phyloP scores from a whole-genome alignment of 2,113 vertebrate genomes.

The Acrocephalus kingi region DNA sequence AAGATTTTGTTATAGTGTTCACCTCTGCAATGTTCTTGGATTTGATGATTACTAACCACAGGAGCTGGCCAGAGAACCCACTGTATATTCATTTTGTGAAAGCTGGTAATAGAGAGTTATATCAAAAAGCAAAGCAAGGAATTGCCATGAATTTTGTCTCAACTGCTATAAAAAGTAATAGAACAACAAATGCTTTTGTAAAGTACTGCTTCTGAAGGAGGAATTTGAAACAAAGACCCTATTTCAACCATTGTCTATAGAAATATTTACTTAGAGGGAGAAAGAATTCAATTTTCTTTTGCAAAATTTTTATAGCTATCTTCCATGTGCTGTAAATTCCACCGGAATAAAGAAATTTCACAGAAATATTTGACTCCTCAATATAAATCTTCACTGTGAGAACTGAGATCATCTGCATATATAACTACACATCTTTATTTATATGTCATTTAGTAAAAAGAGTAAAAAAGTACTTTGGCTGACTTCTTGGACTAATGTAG shows the following conservation, averaged over 20 bases:
- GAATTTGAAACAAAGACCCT: rapidly evolving
- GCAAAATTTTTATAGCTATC: background rate
- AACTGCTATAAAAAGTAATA: background rate
- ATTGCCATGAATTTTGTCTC: background rate
- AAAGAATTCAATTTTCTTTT: background rate
- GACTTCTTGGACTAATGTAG: background rate
- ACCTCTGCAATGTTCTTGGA: background rate
- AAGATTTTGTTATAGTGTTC: background rate
- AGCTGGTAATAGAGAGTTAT: background rate
- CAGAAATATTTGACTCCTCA: background rate
- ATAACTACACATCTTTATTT: background rate
- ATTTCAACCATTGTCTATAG: background rate
- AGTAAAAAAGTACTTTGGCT: background rate
- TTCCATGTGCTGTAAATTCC: background rate
- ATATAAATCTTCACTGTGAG: background rate
- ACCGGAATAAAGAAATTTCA: background rate
- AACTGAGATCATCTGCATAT: background rate
- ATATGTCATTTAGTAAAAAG: background rate
- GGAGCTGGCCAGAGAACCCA: background rate
- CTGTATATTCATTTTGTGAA: background rate
- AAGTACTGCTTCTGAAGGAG: background rate
- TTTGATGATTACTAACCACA: background rate
- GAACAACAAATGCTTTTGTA: background rate
- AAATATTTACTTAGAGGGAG: background rate
- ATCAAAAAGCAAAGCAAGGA: background rate